Evolutionary conservation across 2,888 invertebrate species (phyloP).

Genomic region (Malthinus flaveolus): DNA sequence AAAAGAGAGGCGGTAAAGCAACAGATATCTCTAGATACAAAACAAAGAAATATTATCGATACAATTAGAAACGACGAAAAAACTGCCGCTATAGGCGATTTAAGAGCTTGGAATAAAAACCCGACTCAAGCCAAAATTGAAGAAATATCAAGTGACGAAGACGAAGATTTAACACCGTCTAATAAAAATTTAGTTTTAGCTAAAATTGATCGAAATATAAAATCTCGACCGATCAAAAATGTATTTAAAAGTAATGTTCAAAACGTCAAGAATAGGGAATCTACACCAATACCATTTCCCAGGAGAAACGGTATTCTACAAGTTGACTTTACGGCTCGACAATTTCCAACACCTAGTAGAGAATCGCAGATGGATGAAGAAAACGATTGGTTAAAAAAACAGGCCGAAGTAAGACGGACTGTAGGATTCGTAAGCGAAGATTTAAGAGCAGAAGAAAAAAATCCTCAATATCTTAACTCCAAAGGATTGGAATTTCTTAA

Average conservation of each 20-base stretch:
- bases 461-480: slow-evolving; percentile 79
- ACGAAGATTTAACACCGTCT: slow-evolving; percentile 17
- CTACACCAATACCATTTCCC: slow-evolving; percentile 56
- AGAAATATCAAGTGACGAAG: slow-evolving; percentile 29
- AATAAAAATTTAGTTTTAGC: background rate
- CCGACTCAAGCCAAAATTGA: slow-evolving; percentile 20
- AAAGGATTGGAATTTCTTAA: slow-evolving; percentile 81
- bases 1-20: slow-evolving; percentile 63
- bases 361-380: slow-evolving; percentile 73
- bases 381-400: slow-evolving; percentile 79
- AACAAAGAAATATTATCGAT: slow-evolving; percentile 65
- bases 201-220: background rate
- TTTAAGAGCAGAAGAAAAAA: slow-evolving; percentile 76
- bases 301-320: slow-evolving; percentile 63
- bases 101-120: slow-evolving; percentile 63
- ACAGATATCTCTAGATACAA: slow-evolving; percentile 63
- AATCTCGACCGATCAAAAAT: slow-evolving; percentile 13
- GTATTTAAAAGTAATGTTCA: slow-evolving; percentile 14
- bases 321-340: slow-evolving; percentile 73
- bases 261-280: slow-evolving; percentile 19
- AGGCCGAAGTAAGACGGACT: slow-evolving; percentile 71
- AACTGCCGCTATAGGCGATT: slow-evolving; percentile 65
- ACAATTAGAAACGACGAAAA: slow-evolving; percentile 64
- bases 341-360: slow-evolving; percentile 80
- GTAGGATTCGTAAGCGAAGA: slow-evolving; percentile 74